A percentile compares a stretch with the other conserved stretches of the same genome.
These are phyloP conservation scores for Morpho helenor DNA, from an alignment of 2,888 invertebrate species.

Conservation along the genomic window DNA sequence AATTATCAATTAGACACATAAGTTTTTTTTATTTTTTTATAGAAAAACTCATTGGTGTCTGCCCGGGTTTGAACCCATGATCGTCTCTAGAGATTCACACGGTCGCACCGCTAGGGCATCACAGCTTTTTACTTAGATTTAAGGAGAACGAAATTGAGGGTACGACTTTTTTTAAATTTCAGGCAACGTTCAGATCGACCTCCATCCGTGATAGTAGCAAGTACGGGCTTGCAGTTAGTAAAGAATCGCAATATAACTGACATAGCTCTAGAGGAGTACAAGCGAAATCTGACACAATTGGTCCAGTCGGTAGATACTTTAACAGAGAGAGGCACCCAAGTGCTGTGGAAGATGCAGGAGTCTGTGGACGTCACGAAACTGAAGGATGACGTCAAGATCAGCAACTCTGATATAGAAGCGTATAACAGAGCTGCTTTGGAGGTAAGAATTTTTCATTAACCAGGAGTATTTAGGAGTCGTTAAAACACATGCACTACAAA, in stretches of 20 bases:
- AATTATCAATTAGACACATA: no score
- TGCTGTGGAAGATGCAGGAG: constrained; percentile 93
- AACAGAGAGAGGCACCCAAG: constrained; percentile 82
- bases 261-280: constrained; percentile 85
- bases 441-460: no score
- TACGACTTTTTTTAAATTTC: constrained; percentile 19
- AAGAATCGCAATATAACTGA: constrained; percentile 89
- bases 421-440: constrained; percentile 92
- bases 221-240: constrained; percentile 88
- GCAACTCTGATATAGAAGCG: constrained; percentile 91
- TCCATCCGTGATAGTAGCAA: constrained; percentile 90
- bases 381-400: constrained; percentile 82
- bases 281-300: constrained; percentile 87
- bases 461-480: no score
- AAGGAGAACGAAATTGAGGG: no score
- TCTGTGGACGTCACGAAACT: constrained; percentile 87
- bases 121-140: no score
- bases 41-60: no score
- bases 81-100: no score
- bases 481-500: no score
- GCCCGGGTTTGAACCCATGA: no score
- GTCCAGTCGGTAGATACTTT: constrained; percentile 86
- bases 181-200: constrained; percentile 80
- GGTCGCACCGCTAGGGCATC: no score
- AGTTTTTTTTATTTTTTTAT: no score